Base-by-base conservation (phyloP, 1,140 invertebrate species). In the Ips typographus region DNA sequence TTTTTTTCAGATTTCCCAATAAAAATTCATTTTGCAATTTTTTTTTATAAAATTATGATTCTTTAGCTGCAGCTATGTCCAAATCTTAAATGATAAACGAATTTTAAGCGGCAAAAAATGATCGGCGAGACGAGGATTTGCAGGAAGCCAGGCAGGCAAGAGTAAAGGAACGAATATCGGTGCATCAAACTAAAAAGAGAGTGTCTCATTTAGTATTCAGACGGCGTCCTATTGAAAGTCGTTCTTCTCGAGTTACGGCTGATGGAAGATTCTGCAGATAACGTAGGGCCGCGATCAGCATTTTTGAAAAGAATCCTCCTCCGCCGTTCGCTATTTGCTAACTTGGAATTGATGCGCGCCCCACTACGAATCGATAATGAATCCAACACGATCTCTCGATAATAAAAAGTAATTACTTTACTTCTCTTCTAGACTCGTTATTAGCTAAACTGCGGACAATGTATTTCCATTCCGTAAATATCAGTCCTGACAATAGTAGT, bases 241-340 rank as follows among this genome's bases (percentile, higher is more conserved):
- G 51, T 65, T 65, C 63, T 43, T 43, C 44, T 55, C 63, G 43
- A 56, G 42, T 65, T 65, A 56, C 38, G 8, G 40, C 43, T 67
- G 65, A 67, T 67, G 65, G 65, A 67, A 67, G 65, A 67, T 59
- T 22, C 42, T 56, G 44, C 36, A 59, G 65, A 67, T 67, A 68
- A 68, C 65, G 43, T 41, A 59, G 53, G 40, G 56, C 49, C 56
- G 65, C 65, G 57, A 68, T 68, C 65, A 68, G 65, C 65, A 51
- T 68, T 68, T 68, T 58, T 51, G 56, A 67, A 59, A 67, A 60
- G 65, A 67, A 65, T 65, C 64, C 51, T 68, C 60, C 44, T 60
- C 60, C 56, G 65, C 51, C 43, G 65, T 44, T 47, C 65, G 55
- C 65, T 36, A 49, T 66, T 59, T 43, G 43, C 43, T 58, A 58